A percentile compares a stretch with the other conserved stretches of the same genome.
Evolutionary conservation across 1,140 invertebrate genomes (phyloP).

Genomic region (Drosophila bipectinata): DNA sequence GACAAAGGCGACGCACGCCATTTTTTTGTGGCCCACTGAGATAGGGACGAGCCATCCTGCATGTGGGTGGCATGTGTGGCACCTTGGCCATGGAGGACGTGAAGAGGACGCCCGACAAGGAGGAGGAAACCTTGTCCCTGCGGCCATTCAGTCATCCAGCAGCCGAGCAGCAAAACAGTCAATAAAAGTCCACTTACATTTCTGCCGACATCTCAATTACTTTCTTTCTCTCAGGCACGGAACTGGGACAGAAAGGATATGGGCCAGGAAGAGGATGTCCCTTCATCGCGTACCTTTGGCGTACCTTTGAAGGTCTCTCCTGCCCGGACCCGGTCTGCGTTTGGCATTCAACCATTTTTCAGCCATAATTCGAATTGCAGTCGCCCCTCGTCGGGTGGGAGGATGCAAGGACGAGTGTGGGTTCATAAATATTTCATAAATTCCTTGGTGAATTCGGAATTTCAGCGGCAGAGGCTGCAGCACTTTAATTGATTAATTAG

Average conservation of each 20-base stretch:
- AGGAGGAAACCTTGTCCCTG: slow-evolving; percentile 34
- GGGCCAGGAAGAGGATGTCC: too few species aligned
- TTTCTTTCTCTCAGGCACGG: slow-evolving; percentile 56
- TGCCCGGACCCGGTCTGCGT: slow-evolving; percentile 13
- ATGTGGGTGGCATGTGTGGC: slow-evolving; percentile 8
- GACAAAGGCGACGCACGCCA: slow-evolving; percentile 64
- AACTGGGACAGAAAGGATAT: background rate
- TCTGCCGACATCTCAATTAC: slow-evolving; percentile 80
- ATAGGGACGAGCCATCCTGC: slow-evolving; percentile 10
- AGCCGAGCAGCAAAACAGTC: slow-evolving; percentile 59
- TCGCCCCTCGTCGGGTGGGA: too few species aligned
- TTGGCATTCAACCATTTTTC: slow-evolving; percentile 20
- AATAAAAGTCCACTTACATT: slow-evolving; percentile 82
- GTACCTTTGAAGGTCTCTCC: slow-evolving; percentile 9
- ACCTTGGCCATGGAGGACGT: slow-evolving; percentile 13
- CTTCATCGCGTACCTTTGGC: too few species aligned
- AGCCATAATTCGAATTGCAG: slow-evolving; percentile 40
- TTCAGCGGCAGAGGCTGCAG: slow-evolving; percentile 19
- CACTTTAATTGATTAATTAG: slow-evolving; percentile 32
- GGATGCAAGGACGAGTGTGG: background rate
- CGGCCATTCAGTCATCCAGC: slow-evolving; percentile 40
- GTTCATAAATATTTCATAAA: slow-evolving; percentile 35
- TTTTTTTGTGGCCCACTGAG: slow-evolving; percentile 50
- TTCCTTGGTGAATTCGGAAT: slow-evolving; percentile 25
- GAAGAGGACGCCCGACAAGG: background rate